A percentile compares a stretch with the other conserved stretches of the same genome.
Conservation (phyloP, 2,113 vertebrate genomes). For the Panurus biarmicus region DNA sequence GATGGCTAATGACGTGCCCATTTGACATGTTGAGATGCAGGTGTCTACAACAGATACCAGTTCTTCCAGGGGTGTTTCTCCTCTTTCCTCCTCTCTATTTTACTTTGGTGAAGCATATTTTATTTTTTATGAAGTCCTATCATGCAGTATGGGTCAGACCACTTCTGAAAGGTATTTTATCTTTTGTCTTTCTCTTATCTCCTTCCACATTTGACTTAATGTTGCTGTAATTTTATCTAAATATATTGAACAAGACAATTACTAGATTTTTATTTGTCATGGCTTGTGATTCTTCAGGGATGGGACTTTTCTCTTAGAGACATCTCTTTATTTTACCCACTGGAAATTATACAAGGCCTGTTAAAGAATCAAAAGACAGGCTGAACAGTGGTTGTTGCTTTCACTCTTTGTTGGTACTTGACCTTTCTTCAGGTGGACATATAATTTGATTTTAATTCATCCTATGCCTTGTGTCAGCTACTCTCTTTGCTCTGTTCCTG, state of each 20-base stretch:
- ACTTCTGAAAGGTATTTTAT: not conserved
- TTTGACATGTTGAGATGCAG: not conserved
- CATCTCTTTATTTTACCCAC: not conserved
- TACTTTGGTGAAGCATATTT: not conserved
- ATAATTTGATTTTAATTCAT: constrained; percentile 6
- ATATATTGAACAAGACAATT: not conserved
- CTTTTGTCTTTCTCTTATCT: not conserved
- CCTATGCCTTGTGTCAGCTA: not conserved
- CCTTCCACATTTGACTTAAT: not conserved
- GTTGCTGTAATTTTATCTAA: not conserved
- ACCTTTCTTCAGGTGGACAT: not conserved
- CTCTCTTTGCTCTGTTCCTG: not conserved
- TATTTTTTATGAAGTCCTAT: not conserved
- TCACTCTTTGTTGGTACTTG: not conserved
- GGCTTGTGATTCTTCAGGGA: not conserved
- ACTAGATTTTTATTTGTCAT: not conserved
- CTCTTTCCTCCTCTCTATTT: not conserved
- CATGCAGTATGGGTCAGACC: not conserved
- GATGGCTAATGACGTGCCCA: not conserved
- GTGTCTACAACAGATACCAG: not conserved
- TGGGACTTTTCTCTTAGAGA: not conserved
- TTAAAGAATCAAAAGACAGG: not conserved
- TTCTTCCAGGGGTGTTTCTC: not conserved
- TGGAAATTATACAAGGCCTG: not conserved
- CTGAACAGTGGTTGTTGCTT: not conserved